Evolutionary conservation across 2,113 vertebrate genomes (phyloP).

Genomic region (Smithornis capensis): DNA sequence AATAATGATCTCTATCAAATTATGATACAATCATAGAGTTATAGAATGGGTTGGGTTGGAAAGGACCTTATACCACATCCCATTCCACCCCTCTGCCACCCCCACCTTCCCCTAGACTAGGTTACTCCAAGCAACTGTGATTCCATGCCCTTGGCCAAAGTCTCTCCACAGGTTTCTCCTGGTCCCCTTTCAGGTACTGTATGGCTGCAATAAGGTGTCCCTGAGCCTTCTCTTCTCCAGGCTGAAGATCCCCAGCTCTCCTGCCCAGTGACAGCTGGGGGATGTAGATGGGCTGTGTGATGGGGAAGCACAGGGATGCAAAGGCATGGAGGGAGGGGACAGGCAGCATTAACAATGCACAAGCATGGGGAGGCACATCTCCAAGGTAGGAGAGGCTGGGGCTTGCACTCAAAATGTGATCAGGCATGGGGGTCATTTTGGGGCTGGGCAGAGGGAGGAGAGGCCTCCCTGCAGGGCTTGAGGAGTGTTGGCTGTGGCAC

Average conservation of each 20-base stretch:
- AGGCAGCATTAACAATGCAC: fast-evolving
- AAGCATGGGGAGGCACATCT: background rate
- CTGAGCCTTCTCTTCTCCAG: background rate
- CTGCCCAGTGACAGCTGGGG: background rate
- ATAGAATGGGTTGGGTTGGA: background rate
- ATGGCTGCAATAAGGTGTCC: background rate
- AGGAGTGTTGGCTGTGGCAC: fast-evolving
- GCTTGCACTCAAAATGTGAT: background rate
- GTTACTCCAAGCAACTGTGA: background rate
- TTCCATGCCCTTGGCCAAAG: background rate
- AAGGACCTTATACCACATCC: background rate
- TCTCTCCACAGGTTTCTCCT: background rate
- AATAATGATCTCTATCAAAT: background rate
- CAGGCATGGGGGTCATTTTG: background rate
- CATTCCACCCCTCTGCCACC: background rate
- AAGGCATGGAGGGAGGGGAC: background rate
- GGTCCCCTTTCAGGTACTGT: background rate
- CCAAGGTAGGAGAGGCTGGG: background rate
- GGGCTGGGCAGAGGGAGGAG: background rate
- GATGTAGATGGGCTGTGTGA: background rate
- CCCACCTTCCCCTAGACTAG: background rate
- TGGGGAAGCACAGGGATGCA: background rate
- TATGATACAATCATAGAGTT: background rate
- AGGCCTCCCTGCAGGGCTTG: background rate
- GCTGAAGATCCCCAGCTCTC: background rate